Evolutionary conservation across 2,888 invertebrate genomes (phyloP).

Genomic region (Isoperla grammatica): DNA sequence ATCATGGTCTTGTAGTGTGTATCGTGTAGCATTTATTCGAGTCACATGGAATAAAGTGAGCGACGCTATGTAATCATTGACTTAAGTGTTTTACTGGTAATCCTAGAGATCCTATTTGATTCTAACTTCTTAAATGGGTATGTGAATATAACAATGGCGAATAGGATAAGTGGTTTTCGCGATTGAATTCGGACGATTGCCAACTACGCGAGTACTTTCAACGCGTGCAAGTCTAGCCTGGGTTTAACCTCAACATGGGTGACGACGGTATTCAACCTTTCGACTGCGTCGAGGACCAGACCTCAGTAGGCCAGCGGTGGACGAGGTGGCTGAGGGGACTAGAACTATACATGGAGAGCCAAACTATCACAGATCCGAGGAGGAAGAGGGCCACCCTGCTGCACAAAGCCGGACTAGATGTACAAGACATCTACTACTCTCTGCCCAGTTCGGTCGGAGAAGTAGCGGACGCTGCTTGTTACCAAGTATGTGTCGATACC

Average conservation of each 20-base stretch:
- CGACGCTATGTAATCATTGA: too few species aligned
- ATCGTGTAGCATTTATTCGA: too few species aligned
- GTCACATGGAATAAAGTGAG: too few species aligned
- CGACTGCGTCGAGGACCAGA: not conserved
- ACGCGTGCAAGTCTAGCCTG: too few species aligned
- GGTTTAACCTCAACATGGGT: not conserved
- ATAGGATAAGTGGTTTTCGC: too few species aligned
- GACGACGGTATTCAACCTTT: not conserved
- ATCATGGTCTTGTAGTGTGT: too few species aligned
- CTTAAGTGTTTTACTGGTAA: too few species aligned
- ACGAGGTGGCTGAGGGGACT: not conserved
- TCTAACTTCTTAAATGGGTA: too few species aligned
- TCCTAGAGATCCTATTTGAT: too few species aligned
- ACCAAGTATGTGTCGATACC: not conserved
- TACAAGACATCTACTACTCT: not conserved
- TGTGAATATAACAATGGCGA: too few species aligned
- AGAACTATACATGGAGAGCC: slow-evolving; percentile 2
- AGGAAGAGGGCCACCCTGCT: not conserved
- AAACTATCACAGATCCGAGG: not conserved
- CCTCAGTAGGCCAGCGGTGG: not conserved
- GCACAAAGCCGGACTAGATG: slow-evolving; percentile 1
- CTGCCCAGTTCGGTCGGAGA: not conserved
- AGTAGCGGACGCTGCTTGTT: not conserved
- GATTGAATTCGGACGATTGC: too few species aligned
- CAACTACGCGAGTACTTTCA: too few species aligned